Percentiles rank a stretch among this genome's conserved stretches.
Conservation (phyloP, 1,140 invertebrate species). For the Euglossa dilemma region DNA sequence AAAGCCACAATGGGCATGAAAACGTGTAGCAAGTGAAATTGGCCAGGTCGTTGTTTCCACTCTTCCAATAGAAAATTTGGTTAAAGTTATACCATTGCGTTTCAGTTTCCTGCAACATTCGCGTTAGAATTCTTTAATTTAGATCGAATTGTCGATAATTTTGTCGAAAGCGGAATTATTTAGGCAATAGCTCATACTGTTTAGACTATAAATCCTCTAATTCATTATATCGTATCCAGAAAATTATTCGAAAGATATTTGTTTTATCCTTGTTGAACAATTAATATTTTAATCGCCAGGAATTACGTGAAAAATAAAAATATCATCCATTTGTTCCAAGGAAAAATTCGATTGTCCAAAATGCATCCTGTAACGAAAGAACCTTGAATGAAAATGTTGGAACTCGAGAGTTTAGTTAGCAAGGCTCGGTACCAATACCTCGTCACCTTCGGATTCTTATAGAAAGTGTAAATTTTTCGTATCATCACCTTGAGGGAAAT, state of each 20-base stretch:
- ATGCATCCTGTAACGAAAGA: too few relatives aligned
- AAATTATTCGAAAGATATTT: too few relatives aligned
- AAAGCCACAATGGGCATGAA: not conserved
- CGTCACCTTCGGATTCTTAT: conserved; percentile 13
- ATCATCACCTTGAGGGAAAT: conserved; percentile 49
- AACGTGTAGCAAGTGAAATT: conserved; percentile 3
- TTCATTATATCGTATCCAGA: not conserved
- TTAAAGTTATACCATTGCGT: conserved; percentile 4
- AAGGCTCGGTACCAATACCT: too few relatives aligned
- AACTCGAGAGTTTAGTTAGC: not conserved
- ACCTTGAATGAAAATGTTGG: not conserved
- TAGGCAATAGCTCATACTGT: not conserved
- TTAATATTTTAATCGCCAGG: too few relatives aligned
- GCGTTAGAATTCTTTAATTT: not conserved
- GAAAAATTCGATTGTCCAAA: too few relatives aligned
- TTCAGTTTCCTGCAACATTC: not conserved
- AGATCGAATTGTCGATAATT: not conserved
- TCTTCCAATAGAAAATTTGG: not conserved
- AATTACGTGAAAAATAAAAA: too few relatives aligned
- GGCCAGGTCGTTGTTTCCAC: not conserved
- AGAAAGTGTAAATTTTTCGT: conserved; percentile 41
- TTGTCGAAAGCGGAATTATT: not conserved
- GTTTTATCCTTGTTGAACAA: too few relatives aligned
- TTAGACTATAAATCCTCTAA: not conserved
- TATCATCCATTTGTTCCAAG: too few relatives aligned